Evolutionary conservation across 1,140 invertebrate species (phyloP), one percentile per base, ranked within the genome.

Genomic region (Riptortus pedestris): DNA sequence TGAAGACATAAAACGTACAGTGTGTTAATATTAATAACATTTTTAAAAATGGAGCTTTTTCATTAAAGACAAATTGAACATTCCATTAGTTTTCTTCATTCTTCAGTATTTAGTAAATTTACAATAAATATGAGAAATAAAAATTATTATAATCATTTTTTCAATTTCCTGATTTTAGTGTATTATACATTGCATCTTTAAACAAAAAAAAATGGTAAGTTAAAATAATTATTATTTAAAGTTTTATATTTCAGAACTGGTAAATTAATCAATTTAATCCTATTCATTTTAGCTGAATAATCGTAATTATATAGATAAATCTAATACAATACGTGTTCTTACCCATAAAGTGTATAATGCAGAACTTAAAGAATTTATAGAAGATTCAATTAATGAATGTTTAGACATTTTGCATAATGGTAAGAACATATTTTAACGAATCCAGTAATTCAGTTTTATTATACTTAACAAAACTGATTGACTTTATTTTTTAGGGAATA

Each of bases 181-280:
- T 51, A 62, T 67, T 7, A 66, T 70, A 33, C 69, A 70, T 55
- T 70, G 69, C 52, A 68, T 70, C 9, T 69, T 70, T 45, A 60
- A 60, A 14, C 63, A 70, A 29, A 58, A 68, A 51, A 60, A 67
- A 68, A 70, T 70, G 69, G 69, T 70, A 60, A 62, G 65, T 63
- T 55, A 45, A 27, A 31, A 51, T 48, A 47, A 47, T 26, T 43
- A 22, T 47, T 22, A 22, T 12, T 33, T 20, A 16, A 33, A 31
- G 18, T 38, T 38, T 45, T 2, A 18, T 33, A 45, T 7, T 52
- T 33, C 12, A 47, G 27, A 66, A 43, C 4, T 28, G 2, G 14
- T 31, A 22, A 20, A 28, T 4, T 60, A 1, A 47, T 47, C 18
- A n/a, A 4, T 45, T 3, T 45, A 60, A 26, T 66, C 26, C 14